Conservation (phyloP, 2,797 vertebrate species). For the Gambelia wislizenii region DNA sequence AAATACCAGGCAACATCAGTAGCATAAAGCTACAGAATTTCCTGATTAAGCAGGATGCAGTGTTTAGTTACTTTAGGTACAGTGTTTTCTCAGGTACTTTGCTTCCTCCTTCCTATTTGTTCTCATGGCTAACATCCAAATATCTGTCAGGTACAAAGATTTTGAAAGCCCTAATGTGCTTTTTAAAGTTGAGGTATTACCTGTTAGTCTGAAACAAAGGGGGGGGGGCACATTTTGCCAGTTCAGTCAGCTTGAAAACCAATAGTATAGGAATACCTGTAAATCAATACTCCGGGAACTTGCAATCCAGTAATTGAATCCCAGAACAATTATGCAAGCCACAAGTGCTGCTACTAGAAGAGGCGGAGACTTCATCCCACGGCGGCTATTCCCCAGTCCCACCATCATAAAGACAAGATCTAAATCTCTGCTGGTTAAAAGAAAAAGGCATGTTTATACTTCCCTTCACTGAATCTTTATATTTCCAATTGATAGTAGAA, state of each 20-base stretch:
- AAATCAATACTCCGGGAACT: constrained; percentile 90
- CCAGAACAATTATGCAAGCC: constrained; percentile 88
- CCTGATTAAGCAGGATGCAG: background rate
- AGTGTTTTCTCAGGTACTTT: background rate
- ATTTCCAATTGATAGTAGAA: background rate
- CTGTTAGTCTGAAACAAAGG: background rate
- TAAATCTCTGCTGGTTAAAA: constrained; percentile 66
- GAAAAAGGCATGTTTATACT: background rate
- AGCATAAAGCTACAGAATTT: background rate
- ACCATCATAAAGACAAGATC: constrained; percentile 79
- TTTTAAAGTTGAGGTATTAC: constrained; percentile 4
- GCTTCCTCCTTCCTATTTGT: background rate
- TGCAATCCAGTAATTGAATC: constrained; percentile 96
- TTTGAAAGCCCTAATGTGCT: background rate
- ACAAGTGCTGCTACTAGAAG: constrained; percentile 88
- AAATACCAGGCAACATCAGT: background rate
- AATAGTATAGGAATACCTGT: constrained; percentile 80
- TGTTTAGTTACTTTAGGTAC: background rate
- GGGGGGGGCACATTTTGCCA: background rate
- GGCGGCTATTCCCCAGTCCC: constrained; percentile 87
- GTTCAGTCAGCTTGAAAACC: background rate
- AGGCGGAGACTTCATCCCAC: constrained; percentile 90
- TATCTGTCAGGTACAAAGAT: background rate
- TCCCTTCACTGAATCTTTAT: background rate
- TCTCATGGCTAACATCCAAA: background rate